phyloP scores from a whole-genome alignment of 2,113 vertebrate genomes.

The Clarias gariepinus region DNA sequence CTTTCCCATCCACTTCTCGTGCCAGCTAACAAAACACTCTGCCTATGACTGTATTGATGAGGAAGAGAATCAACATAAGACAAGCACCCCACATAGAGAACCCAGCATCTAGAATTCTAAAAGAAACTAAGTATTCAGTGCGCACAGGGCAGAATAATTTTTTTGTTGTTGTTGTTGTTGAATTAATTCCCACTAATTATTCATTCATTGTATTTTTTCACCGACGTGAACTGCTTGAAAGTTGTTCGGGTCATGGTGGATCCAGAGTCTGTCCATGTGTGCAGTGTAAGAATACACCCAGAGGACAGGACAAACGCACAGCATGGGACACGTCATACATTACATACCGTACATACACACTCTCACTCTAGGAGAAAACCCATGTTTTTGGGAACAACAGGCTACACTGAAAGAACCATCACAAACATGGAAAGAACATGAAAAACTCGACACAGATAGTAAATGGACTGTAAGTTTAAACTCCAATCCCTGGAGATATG shows the following conservation, averaged over 20 bases:
- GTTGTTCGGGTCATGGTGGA: background rate
- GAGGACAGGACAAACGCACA: background rate
- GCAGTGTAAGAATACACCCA: background rate
- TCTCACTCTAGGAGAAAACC: background rate
- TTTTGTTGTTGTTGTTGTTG: background rate
- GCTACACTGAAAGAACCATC: background rate
- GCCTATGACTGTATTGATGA: constrained; percentile 7
- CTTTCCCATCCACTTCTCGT: background rate
- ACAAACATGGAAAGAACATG: background rate
- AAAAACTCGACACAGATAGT: background rate
- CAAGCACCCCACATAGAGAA: background rate
- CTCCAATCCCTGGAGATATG: background rate
- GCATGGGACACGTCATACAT: background rate
- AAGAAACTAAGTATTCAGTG: background rate
- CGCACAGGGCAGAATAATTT: background rate
- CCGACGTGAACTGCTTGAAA: background rate
- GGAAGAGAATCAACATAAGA: background rate
- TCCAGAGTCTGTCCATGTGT: too few species aligned
- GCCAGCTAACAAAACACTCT: constrained; percentile 14
- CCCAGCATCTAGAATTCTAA: background rate
- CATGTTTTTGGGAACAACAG: background rate
- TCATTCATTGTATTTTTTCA: background rate
- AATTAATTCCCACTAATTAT: background rate
- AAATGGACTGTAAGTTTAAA: background rate
- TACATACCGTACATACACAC: background rate